Conservation (phyloP, 2,888 invertebrate species). For the Rugalucina vietnamica region DNA sequence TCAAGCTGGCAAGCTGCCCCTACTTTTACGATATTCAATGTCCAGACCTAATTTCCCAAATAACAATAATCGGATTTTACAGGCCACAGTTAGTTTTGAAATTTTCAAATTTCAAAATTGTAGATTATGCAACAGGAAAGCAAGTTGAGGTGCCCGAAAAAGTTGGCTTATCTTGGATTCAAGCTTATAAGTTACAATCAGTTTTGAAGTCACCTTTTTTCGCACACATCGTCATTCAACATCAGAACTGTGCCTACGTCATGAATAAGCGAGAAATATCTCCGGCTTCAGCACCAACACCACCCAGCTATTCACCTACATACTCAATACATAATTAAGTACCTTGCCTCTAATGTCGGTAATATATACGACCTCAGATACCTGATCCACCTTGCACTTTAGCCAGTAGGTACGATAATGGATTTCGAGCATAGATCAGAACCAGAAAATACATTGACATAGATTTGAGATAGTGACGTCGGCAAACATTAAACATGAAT, state of each 20-base stretch:
- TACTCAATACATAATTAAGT: too few species aligned
- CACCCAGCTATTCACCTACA: background rate
- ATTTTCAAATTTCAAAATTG: background rate
- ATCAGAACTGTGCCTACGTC: background rate
- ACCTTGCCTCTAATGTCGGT: too few species aligned
- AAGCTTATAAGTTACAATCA: background rate
- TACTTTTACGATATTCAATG: background rate
- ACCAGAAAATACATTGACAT: too few species aligned
- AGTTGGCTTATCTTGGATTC: background rate
- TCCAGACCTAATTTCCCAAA: background rate
- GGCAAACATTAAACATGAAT: too few species aligned
- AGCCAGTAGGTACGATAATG: too few species aligned
- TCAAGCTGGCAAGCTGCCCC: background rate
- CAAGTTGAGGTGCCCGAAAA: background rate
- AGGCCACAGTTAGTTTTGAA: background rate
- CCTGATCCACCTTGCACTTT: too few species aligned
- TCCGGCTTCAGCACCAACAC: background rate
- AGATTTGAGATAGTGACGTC: too few species aligned
- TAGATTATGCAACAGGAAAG: background rate
- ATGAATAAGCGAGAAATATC: background rate
- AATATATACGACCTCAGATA: too few species aligned
- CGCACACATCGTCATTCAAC: background rate
- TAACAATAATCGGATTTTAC: background rate
- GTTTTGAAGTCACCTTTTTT: background rate
- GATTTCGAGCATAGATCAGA: too few species aligned